Percentiles rank a stretch among this genome's conserved stretches.
phyloP scores from a whole-genome alignment of 2,888 invertebrate genomes.

The Eupithecia dodoneata region DNA sequence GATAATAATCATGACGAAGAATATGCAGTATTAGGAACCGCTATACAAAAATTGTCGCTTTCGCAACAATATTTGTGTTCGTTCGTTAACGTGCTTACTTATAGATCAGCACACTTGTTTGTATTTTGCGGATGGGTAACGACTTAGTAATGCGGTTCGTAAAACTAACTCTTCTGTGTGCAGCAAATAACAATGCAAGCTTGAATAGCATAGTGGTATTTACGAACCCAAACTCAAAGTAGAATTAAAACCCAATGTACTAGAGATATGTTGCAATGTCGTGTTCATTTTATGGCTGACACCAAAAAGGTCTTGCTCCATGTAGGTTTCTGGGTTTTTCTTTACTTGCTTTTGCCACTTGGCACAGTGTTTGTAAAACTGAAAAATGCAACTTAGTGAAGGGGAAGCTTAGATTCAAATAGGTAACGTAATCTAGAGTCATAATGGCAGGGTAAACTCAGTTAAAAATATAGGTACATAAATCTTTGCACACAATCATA shows the following conservation, averaged over 20 bases:
- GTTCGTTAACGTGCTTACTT: too few relatives aligned
- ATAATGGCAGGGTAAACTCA: not conserved
- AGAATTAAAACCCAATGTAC: constrained; percentile 83
- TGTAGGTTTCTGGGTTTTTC: constrained; percentile 85
- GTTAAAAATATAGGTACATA: not conserved
- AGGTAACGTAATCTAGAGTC: not conserved
- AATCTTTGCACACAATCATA: not conserved
- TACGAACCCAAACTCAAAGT: constrained; percentile 81
- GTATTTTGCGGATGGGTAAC: too few relatives aligned
- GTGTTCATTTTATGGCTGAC: constrained; percentile 82
- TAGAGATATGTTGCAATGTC: constrained; percentile 84
- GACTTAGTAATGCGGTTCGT: too few relatives aligned
- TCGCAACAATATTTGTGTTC: too few relatives aligned
- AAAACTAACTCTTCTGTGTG: too few relatives aligned
- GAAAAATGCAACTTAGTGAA: constrained; percentile 70
- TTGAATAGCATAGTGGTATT: constrained; percentile 24
- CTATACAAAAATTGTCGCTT: too few relatives aligned
- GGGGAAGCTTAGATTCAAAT: constrained; percentile 1
- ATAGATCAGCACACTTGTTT: too few relatives aligned
- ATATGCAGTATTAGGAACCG: not conserved
- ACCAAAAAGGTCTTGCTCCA: constrained; percentile 83
- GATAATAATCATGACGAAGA: not conserved
- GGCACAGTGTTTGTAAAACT: constrained; percentile 92
- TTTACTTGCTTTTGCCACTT: constrained; percentile 88
- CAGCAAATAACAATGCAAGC: constrained; percentile 69